A percentile compares a stretch with the other conserved stretches of the same genome.
phyloP scores from a whole-genome alignment of 1,140 invertebrate species.

The Aethina tumida region DNA sequence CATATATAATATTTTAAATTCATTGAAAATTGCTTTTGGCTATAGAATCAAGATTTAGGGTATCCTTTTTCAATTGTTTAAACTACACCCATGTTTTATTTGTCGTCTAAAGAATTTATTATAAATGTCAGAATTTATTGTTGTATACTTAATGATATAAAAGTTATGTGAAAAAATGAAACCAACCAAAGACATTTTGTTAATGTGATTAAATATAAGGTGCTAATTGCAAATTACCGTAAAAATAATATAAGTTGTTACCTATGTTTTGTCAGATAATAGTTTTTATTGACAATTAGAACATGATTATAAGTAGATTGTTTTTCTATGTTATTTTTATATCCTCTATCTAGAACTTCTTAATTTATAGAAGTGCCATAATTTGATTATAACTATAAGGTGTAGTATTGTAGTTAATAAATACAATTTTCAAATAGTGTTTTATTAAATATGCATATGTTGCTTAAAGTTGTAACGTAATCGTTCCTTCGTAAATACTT shows the following conservation, averaged over 20 bases:
- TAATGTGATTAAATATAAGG: constrained; percentile 18
- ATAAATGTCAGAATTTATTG: no score
- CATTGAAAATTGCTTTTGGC: no score
- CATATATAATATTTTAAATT: no score
- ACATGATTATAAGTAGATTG: constrained; percentile 8
- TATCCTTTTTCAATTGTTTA: no score
- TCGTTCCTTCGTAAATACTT: not conserved
- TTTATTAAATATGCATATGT: no score
- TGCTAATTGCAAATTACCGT: constrained; percentile 15
- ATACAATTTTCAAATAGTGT: constrained; percentile 13
- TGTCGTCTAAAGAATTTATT: no score
- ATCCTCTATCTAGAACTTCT: constrained; percentile 6
- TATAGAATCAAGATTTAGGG: no score
- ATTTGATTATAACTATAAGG: constrained; percentile 13
- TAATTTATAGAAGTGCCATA: constrained; percentile 18
- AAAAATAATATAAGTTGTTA: constrained; percentile 13
- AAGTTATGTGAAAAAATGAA: constrained; percentile 11
- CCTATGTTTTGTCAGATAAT: constrained; percentile 13
- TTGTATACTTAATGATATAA: no score
- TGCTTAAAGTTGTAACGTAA: not conserved
- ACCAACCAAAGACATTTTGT: constrained; percentile 19
- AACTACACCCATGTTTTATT: no score
- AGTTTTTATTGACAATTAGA: constrained; percentile 13
- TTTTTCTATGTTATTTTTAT: constrained; percentile 11
- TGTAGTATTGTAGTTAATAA: constrained; percentile 20